phyloP scores from a whole-genome alignment of 2,888 invertebrate genomes.

The Pinctada fucata region DNA sequence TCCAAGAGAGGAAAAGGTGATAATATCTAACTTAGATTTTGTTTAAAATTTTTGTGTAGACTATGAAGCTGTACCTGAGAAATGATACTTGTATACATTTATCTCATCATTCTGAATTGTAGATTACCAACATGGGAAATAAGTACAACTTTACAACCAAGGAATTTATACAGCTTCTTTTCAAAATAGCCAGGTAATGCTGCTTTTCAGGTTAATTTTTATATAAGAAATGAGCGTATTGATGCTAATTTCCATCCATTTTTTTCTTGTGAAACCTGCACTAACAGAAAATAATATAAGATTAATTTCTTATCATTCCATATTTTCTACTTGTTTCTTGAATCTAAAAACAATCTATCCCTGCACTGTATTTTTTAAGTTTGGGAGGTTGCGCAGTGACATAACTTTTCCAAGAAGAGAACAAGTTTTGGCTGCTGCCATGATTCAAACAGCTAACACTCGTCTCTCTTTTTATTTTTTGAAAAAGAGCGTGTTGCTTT shows the following conservation, averaged over 20 bases:
- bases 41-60: too few species aligned
- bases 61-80: background rate
- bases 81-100: background rate
- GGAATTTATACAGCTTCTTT: constrained; percentile 69
- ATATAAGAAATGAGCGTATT: background rate
- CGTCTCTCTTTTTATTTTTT: too few species aligned
- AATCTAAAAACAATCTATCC: too few species aligned
- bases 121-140: constrained; percentile 23
- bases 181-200: constrained; percentile 70
- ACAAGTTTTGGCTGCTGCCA: too few species aligned
- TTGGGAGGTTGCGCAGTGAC: too few species aligned
- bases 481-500: too few species aligned
- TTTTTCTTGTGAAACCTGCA: too few species aligned
- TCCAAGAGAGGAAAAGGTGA: constrained; percentile 53
- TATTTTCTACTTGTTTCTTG: background rate
- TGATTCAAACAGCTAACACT: too few species aligned
- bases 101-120: background rate
- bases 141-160: constrained; percentile 69
- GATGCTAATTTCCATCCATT: too few species aligned
- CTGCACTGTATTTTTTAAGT: too few species aligned
- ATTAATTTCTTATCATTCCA: background rate
- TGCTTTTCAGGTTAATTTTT: constrained; percentile 11
- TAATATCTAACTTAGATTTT: background rate
- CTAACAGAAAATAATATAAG: background rate
- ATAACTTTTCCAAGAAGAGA: too few species aligned